Evolutionary conservation across 2,113 vertebrate genomes (phyloP), one percentile per base, ranked within the genome.

Genomic region (Heterotis niloticus): DNA sequence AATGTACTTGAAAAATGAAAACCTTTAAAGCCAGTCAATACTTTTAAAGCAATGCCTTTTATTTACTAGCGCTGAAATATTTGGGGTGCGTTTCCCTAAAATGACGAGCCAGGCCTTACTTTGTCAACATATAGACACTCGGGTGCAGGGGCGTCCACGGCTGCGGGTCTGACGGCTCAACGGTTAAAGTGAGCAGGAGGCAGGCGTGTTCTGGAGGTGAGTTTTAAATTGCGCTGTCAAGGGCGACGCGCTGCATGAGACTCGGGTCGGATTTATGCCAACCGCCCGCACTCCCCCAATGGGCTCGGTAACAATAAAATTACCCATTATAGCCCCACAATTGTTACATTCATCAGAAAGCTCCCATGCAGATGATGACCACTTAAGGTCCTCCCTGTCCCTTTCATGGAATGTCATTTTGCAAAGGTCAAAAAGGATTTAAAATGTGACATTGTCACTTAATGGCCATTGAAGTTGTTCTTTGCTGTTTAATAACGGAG

Each of bases 271-370:
- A 84, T 87, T 79, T 85, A 85, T 82, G 77, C 81, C 79, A 80
- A 64, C 81, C 70, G 88, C 79, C 80, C 79, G 84, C 68, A 5
- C 23, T 69, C 26, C 85, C 87, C 80, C 81, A n/a, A 17, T 64
- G 83, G 86, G 85, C 87, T 83, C 78, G 78, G 79, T 78, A 69
- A 85, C 86, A 89, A 87, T 85, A 81, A 90, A 89, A 90, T 89
- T 77, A 86, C 83, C 82, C 78, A 77, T 81, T 85, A 78, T 26
- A 0, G 77, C 28, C 81, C 88, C 87, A 80, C 79, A 78, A 87
- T 83, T 81, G 84, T 87, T 68, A 80, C 84, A 86, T 90, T 88
- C 82, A 88, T 87, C 87, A 88, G 83, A 88, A 88, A 80, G 83
- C 86, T 79, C 83, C 85, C 52, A 78, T 79, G 77, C 79, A 81